These are phyloP conservation scores for Aptenodytes forsteri DNA, from an alignment of 2,113 vertebrate species.

Conservation along the genomic window DNA sequence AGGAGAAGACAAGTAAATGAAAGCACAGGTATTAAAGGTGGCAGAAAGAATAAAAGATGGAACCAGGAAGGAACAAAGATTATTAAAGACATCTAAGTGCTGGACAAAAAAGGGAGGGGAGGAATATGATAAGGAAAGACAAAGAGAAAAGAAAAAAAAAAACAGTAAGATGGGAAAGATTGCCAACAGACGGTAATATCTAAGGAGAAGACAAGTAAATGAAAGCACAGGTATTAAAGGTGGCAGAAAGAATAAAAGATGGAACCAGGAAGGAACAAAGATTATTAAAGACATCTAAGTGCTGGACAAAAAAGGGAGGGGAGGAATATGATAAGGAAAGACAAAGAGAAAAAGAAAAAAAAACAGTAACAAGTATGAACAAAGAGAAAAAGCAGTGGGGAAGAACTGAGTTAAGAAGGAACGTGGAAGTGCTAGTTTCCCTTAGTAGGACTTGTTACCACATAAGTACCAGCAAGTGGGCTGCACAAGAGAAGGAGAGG, in stretches of 20 bases:
- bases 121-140: not conserved
- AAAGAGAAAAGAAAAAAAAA: not conserved
- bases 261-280: not conserved
- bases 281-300: not conserved
- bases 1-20: not conserved
- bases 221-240: not conserved
- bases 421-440: not conserved
- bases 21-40: not conserved
- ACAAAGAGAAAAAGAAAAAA: not conserved
- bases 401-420: not conserved
- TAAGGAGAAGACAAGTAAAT: not conserved
- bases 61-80: not conserved
- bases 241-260: not conserved
- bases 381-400: not conserved
- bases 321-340: not conserved
- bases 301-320: not conserved
- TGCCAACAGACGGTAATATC: not conserved
- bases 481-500: not conserved
- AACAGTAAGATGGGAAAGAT: not conserved
- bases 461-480: not conserved
- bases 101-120: not conserved
- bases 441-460: not conserved
- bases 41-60: not conserved
- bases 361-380: not conserved
- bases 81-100: not conserved